These are phyloP conservation scores for Coleophora deauratella DNA, from an alignment of 2,888 invertebrate species.

Conservation along the genomic window DNA sequence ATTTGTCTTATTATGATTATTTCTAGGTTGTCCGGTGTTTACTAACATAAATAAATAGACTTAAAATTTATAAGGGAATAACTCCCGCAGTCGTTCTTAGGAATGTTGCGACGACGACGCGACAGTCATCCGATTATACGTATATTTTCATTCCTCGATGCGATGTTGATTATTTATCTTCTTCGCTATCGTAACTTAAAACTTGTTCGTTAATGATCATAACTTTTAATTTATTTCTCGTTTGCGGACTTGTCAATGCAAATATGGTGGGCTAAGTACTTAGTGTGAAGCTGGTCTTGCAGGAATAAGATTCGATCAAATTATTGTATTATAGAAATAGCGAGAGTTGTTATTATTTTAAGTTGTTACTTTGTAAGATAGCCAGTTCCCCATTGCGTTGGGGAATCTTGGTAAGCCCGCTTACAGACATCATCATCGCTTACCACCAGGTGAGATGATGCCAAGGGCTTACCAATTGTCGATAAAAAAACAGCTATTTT, in stretches of 20 bases:
- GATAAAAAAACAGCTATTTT: too few relatives aligned
- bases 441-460: too few relatives aligned
- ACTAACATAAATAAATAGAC: too few relatives aligned
- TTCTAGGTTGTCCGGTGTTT: neutral
- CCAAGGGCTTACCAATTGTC: too few relatives aligned
- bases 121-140: constrained; percentile 35
- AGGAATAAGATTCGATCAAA: constrained; percentile 27
- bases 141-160: constrained; percentile 41
- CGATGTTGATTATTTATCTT: constrained; percentile 47
- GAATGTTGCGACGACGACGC: constrained; percentile 29
- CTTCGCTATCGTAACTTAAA: constrained; percentile 54
- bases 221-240: constrained; percentile 55
- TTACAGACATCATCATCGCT: too few relatives aligned
- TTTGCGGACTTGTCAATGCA: constrained; percentile 40
- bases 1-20: too few relatives aligned
- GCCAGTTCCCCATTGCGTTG: too few relatives aligned
- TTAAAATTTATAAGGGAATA: too few relatives aligned
- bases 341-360: too few relatives aligned
- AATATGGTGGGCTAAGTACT: constrained; percentile 29
- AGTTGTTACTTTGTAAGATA: too few relatives aligned
- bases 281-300: constrained; percentile 37
- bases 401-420: too few relatives aligned
- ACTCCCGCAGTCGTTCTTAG: neutral
- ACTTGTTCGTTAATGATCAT: constrained; percentile 62
- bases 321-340: constrained; percentile 16